These are phyloP conservation scores for Drosophila buzzatii DNA, from an alignment of 2,888 invertebrate genomes.

Conservation along the genomic window DNA sequence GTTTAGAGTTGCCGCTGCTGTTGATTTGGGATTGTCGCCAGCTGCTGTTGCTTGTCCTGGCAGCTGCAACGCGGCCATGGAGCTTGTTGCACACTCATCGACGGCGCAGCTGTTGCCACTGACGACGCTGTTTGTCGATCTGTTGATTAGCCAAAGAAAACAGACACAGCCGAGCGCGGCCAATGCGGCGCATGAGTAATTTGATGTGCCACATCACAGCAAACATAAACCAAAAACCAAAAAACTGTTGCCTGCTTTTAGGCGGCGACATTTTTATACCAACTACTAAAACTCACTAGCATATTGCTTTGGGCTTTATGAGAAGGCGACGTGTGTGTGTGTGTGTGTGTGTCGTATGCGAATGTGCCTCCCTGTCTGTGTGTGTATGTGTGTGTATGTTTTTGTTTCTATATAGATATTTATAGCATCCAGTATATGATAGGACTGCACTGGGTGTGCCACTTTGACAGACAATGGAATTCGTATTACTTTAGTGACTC, in stretches of 20 bases:
- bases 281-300: not conserved
- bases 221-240: not conserved
- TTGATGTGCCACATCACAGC: not conserved
- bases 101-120: conserved; percentile 53
- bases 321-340: not conserved
- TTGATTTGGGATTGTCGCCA: conserved; percentile 43
- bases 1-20: conserved; percentile 23
- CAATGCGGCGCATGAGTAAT: conserved; percentile 50
- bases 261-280: conserved; percentile 23
- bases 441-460: not conserved
- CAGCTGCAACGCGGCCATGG: conserved; percentile 84
- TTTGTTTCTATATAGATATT: not conserved
- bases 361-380: not conserved
- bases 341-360: too few species aligned
- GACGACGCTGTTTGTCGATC: conserved; percentile 83
- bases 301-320: not conserved
- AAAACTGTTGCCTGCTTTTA: conserved; percentile 55
- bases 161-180: not conserved
- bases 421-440: not conserved
- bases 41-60: conserved; percentile 61
- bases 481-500: not conserved
- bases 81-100: conserved; percentile 67
- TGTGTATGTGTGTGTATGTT: not conserved
- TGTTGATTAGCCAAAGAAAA: conserved; percentile 51
- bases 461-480: not conserved